These are phyloP conservation scores for Ferrisia virgata DNA, from an alignment of 2,888 invertebrate species.

Conservation along the genomic window DNA sequence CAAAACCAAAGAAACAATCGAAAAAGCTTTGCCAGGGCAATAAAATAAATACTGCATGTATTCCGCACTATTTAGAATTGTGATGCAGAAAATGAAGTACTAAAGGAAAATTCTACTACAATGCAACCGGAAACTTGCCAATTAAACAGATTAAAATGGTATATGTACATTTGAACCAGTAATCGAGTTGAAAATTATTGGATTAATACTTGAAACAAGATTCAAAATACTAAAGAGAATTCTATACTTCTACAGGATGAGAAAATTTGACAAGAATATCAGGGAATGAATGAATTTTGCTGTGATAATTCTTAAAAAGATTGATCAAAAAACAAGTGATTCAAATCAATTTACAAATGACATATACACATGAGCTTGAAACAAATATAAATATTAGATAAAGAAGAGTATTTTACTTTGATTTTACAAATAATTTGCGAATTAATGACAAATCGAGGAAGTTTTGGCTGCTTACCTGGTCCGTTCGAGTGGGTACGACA, in stretches of 20 bases:
- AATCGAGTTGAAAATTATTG: background rate
- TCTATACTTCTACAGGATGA: background rate
- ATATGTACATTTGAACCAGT: background rate
- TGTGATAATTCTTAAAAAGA: background rate
- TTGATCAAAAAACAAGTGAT: background rate
- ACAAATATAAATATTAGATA: background rate
- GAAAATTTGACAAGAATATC: background rate
- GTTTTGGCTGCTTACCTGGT: slow-evolving; percentile 35
- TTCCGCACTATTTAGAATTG: background rate
- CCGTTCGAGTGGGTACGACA: slow-evolving; percentile 45
- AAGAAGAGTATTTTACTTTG: background rate
- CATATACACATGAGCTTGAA: background rate
- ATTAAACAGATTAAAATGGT: background rate
- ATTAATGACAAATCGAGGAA: background rate
- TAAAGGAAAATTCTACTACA: background rate
- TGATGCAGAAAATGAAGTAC: background rate
- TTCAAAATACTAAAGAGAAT: background rate
- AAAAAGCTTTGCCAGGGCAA: background rate
- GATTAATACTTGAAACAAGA: background rate
- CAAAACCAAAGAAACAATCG: background rate
- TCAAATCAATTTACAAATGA: background rate
- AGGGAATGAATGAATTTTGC: background rate
- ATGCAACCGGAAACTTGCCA: background rate
- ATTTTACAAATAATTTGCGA: background rate
- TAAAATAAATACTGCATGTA: background rate